phyloP scores from a whole-genome alignment of 2,888 invertebrate species.

The Rhopalosiphum nymphaeae region DNA sequence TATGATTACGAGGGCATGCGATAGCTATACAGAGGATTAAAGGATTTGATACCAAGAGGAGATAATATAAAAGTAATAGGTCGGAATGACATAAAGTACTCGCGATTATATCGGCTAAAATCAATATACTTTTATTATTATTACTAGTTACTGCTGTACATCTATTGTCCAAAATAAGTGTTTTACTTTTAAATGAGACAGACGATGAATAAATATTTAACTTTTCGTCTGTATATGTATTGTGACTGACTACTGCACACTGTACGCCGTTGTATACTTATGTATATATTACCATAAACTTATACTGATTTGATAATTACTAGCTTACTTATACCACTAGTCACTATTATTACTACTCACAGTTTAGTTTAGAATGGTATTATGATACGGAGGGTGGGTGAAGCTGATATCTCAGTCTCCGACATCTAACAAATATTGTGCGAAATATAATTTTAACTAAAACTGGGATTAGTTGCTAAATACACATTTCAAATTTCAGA shows the following conservation, averaged over 20 bases:
- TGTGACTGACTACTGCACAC: not conserved
- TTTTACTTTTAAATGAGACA: not conserved
- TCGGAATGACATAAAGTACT: not conserved
- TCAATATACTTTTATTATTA: not conserved
- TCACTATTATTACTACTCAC: not conserved
- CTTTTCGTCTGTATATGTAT: not conserved
- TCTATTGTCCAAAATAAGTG: not conserved
- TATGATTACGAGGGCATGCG: not conserved
- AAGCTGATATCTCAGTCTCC: not conserved
- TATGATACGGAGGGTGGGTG: not conserved
- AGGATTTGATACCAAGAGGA: constrained; percentile 21
- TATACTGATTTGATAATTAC: not conserved
- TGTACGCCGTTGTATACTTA: not conserved
- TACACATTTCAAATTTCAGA: not conserved
- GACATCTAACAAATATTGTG: not conserved
- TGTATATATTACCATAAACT: not conserved
- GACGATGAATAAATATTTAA: not conserved
- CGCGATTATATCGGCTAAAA: not conserved
- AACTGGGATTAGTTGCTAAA: not conserved
- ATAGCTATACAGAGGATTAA: not conserved
- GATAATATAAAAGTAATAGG: constrained; percentile 31
- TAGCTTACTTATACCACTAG: not conserved
- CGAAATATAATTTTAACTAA: not conserved
- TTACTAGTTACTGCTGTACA: not conserved
- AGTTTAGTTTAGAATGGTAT: not conserved